Base-by-base conservation (phyloP, 1,140 invertebrate species). In the Ceratosolen solmsi region DNA sequence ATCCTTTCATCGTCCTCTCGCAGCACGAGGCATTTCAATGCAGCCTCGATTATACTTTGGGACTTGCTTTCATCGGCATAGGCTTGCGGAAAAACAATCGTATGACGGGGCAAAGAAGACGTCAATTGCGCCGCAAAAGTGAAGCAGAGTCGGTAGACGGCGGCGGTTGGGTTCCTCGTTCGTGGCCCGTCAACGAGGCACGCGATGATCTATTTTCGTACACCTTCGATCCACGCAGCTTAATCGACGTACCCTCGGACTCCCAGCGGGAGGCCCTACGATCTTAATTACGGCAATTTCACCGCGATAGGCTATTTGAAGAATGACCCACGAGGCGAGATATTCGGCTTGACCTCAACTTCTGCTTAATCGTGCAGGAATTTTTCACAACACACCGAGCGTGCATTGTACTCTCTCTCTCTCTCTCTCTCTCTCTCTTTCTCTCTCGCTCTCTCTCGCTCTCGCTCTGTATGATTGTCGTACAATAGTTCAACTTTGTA, bases 151-250 rank as follows among this genome's bases (percentile, higher is more conserved):
- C 70, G 65, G 65, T 38, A 46, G 68, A 38, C 33, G 25, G 51
- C 76, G 70, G 71, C 46, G 58, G 63, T n/a, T n/a, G 68, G 25
- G 41, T 15, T 13, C 8, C 46, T 49, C 27, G 70, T 25, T 72
- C 51, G 30, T 15, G 60, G 54, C 33, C 30, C n/a, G 46, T 13
- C 22, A 1, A n/a, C 56, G 15, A 49, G 0, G 46, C 60, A 25
- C 76, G 46, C 49, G 63, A n/a, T n/a, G n/a, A 60, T 75, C 56
- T 60, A 75, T 63, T 63, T 60, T 60, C 13, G 41, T 46, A 13
- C n/a, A n/a, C 41, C 41, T 46, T 46, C 41, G 38, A 22, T n/a
- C 73, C 30, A 27, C 65, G 65, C 36, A n/a, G n/a, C 41, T 70
- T 41, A 46, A 46, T 46, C 22, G n/a, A 63, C 60, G n/a, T 13